Percentiles rank a stretch among this genome's conserved stretches.
Evolutionary conservation across 2,797 vertebrate species (phyloP).

Genomic region (Sitta carolinensis): DNA sequence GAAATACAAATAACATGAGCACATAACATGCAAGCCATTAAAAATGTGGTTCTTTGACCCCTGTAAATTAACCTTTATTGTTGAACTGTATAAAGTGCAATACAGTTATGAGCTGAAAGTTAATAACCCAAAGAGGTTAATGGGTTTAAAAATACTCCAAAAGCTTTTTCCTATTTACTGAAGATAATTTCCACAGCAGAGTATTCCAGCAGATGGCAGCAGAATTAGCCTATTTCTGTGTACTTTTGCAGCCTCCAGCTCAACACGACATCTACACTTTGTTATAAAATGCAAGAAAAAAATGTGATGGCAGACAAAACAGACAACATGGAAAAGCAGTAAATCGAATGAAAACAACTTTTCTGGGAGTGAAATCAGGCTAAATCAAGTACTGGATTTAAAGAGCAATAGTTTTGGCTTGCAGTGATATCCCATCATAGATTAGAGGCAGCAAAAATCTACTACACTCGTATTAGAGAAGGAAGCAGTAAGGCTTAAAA

Average conservation of each 20-base stretch:
- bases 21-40: background rate
- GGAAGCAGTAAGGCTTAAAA: background rate
- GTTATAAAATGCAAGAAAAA: background rate
- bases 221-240: background rate
- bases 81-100: background rate
- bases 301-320: background rate
- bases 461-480: background rate
- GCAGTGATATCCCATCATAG: background rate
- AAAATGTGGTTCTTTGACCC: background rate
- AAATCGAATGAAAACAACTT: background rate
- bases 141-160: background rate
- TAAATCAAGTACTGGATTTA: background rate
- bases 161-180: background rate
- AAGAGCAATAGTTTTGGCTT: background rate
- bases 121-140: background rate
- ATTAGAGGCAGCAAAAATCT: background rate
- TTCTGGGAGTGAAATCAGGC: background rate
- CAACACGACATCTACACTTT: background rate
- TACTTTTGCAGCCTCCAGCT: background rate
- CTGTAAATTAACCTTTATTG: background rate
- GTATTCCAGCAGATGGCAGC: constrained; percentile 24
- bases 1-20: background rate
- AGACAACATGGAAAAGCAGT: background rate
- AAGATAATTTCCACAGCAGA: background rate
- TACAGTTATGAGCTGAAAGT: background rate